A percentile compares a stretch with the other conserved stretches of the same genome.
phyloP scores from a whole-genome alignment of 2,888 invertebrate species.

The Drosophila tripunctata region DNA sequence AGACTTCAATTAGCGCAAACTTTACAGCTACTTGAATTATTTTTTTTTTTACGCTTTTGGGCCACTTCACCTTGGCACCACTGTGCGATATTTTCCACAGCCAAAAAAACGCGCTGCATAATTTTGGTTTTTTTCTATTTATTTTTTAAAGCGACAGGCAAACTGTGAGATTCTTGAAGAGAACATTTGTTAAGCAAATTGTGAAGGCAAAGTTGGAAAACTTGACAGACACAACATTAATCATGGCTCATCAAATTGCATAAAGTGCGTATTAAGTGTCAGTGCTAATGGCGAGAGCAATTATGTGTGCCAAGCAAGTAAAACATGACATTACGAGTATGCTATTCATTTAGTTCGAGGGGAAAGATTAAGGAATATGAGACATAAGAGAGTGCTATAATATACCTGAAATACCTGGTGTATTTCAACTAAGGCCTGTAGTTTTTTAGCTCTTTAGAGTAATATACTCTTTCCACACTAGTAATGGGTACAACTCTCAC shows the following conservation, averaged over 20 bases:
- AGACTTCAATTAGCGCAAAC: constrained; percentile 2
- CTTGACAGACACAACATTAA: constrained; percentile 61
- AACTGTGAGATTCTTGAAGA: constrained; percentile 2
- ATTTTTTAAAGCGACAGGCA: constrained; percentile 6
- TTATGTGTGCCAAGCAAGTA: constrained; percentile 50
- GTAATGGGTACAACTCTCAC: too few relatives aligned
- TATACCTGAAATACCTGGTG: too few relatives aligned
- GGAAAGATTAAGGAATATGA: background rate
- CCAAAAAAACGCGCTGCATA: constrained; percentile 24
- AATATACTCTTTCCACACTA: too few relatives aligned
- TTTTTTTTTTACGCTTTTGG: constrained; percentile 1
- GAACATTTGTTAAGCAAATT: constrained; percentile 67
- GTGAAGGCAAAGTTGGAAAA: constrained; percentile 38
- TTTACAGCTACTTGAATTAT: background rate
- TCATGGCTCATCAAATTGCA: constrained; percentile 66
- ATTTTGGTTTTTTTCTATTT: background rate
- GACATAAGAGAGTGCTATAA: too few relatives aligned
- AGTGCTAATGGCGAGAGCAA: constrained; percentile 57
- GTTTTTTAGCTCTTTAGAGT: too few relatives aligned
- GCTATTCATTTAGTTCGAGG: background rate
- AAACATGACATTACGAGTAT: constrained; percentile 14
- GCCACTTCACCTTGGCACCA: constrained; percentile 10
- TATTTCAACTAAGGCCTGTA: too few relatives aligned
- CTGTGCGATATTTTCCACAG: constrained; percentile 16
- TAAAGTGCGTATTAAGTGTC: constrained; percentile 60